Evolutionary conservation across 2,888 invertebrate genomes (phyloP).

Genomic region (Isoperla grammatica): DNA sequence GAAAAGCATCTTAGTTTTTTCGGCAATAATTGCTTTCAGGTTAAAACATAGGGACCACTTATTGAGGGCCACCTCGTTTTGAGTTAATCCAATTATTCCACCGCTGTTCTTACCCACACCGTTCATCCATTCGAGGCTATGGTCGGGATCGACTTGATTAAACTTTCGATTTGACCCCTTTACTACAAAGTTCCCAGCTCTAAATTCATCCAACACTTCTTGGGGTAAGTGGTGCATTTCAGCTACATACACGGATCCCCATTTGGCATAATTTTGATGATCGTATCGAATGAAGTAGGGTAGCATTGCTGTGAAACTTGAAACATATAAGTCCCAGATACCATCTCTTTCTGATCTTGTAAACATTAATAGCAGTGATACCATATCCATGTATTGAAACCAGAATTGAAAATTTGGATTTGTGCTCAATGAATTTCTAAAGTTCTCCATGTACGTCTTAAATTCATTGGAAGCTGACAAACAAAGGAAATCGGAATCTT

Average conservation of each 20-base stretch:
- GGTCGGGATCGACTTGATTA: slow-evolving; percentile 16
- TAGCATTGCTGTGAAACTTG: slow-evolving; percentile 8
- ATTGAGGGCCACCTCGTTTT: not conserved
- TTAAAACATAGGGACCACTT: slow-evolving; percentile 5
- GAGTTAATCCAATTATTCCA: slow-evolving; percentile 11
- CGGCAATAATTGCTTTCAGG: not conserved
- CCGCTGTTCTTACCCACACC: slow-evolving; percentile 14
- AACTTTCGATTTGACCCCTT: slow-evolving; percentile 5
- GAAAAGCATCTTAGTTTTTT: slow-evolving; percentile 6
- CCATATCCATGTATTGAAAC: slow-evolving; percentile 19
- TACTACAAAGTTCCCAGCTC: slow-evolving; percentile 17
- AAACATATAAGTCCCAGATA: not conserved
- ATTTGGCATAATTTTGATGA: slow-evolving; percentile 15
- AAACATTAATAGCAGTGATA: slow-evolving; percentile 9
- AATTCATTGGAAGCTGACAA: slow-evolving; percentile 6
- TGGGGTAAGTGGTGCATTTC: slow-evolving; percentile 18
- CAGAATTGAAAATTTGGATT: slow-evolving; percentile 8
- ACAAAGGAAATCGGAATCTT: slow-evolving; percentile 4
- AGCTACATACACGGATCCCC: slow-evolving; percentile 14
- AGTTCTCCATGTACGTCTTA: not conserved
- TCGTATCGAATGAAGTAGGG: slow-evolving; percentile 11
- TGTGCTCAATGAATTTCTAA: not conserved
- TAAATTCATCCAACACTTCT: slow-evolving; percentile 12
- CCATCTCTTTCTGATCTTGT: slow-evolving; percentile 16
- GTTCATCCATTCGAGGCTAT: slow-evolving; percentile 18